Conservation (phyloP, 2,888 invertebrate species). For the Yponomeuta evonymella region DNA sequence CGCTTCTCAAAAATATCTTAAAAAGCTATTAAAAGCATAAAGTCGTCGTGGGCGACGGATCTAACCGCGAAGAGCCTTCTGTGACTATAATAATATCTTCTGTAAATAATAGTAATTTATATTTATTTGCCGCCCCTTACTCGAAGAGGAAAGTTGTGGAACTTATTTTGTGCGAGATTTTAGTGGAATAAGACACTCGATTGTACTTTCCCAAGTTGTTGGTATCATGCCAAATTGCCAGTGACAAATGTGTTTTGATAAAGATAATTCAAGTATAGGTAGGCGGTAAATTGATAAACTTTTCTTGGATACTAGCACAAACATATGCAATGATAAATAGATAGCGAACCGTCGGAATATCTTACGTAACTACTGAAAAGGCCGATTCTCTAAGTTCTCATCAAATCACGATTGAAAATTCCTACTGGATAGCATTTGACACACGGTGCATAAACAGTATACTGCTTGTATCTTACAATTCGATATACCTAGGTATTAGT, state of each 20-base stretch:
- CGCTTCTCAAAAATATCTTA: no score
- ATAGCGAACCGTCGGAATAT: background rate
- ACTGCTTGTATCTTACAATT: no score
- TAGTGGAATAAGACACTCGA: background rate
- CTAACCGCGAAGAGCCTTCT: background rate
- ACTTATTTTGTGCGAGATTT: background rate
- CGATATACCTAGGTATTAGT: no score
- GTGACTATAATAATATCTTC: background rate
- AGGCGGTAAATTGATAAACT: background rate
- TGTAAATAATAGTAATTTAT: background rate
- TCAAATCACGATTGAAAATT: no score
- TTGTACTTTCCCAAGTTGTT: background rate
- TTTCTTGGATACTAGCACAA: background rate
- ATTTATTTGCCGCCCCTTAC: background rate
- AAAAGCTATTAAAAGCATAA: no score
- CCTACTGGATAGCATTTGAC: no score
- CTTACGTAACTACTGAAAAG: background rate
- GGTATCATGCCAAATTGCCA: background rate
- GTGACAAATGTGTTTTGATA: background rate
- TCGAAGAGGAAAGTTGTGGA: slow-evolving; percentile 2
- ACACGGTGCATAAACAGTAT: no score
- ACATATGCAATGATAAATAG: background rate
- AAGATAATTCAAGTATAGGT: background rate
- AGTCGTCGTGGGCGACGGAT: no score
- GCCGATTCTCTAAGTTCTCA: no score